Conservation (phyloP, 2,113 vertebrate species). For the Papio anubis region DNA sequence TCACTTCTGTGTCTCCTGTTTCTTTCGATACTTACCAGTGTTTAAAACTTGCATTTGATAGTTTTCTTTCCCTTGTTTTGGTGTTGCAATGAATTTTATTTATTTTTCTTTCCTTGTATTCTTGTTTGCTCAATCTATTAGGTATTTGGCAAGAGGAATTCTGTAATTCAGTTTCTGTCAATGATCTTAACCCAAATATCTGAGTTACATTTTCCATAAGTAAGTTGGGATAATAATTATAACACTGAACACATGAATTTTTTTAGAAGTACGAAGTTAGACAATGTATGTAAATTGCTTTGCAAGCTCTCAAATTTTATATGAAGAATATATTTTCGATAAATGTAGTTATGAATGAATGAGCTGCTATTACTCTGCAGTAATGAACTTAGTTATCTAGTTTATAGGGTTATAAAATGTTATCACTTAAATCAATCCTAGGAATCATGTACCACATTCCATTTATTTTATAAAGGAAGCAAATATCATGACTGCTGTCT, state of each 20-base stretch:
- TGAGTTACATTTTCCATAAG: not conserved
- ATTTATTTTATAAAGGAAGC: not conserved
- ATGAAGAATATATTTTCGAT: slow-evolving; percentile 39
- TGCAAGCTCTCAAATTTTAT: slow-evolving; percentile 33
- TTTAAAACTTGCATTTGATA: not conserved
- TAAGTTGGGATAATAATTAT: slow-evolving; percentile 14
- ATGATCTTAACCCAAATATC: not conserved
- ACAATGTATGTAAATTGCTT: slow-evolving; percentile 61
- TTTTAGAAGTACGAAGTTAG: slow-evolving; percentile 39
- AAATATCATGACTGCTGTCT: not conserved
- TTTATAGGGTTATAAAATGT: not conserved
- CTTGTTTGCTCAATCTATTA: not conserved
- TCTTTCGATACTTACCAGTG: not conserved
- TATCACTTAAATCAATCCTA: not conserved
- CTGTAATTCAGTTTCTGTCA: not conserved
- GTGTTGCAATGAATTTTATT: not conserved
- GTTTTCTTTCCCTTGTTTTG: not conserved
- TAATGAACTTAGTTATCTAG: slow-evolving; percentile 28
- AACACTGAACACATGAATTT: not conserved
- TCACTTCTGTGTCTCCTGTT: not conserved
- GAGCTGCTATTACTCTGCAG: not conserved
- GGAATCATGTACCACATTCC: not conserved
- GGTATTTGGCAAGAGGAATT: not conserved
- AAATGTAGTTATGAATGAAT: slow-evolving; percentile 59
- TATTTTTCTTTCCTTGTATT: not conserved